Evolutionary conservation across 2,113 vertebrate genomes (phyloP).

Genomic region (Thymallus thymallus): DNA sequence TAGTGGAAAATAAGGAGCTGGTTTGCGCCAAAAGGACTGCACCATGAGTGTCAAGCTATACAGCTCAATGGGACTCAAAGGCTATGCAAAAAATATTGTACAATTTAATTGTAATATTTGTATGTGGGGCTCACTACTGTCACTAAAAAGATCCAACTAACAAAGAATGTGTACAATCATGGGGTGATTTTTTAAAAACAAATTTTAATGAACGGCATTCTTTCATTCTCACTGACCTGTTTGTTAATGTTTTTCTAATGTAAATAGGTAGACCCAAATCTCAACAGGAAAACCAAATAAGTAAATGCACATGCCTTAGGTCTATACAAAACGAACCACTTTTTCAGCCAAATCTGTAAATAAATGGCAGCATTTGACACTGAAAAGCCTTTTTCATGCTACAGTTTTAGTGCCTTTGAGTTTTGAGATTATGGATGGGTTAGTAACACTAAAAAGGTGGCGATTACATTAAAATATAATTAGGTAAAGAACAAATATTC

Average conservation of each 20-base stretch:
- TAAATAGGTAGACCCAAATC: not conserved
- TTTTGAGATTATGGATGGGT: too few relatives aligned
- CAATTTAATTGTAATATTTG: not conserved
- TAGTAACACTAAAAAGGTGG: not conserved
- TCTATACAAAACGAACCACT: too few relatives aligned
- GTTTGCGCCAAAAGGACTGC: conserved; percentile 63
- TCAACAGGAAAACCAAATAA: too few relatives aligned
- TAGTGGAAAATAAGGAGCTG: conserved; percentile 63
- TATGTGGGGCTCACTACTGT: not conserved
- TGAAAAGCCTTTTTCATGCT: too few relatives aligned
- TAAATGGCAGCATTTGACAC: too few relatives aligned
- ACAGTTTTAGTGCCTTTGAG: too few relatives aligned
- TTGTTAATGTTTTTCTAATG: not conserved
- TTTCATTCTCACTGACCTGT: not conserved
- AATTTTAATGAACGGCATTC: not conserved
- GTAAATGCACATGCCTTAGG: too few relatives aligned
- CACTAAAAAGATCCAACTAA: not conserved
- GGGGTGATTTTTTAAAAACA: not conserved
- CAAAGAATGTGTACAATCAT: not conserved
- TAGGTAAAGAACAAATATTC: not conserved
- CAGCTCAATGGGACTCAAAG: conserved; percentile 1
- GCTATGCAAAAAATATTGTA: not conserved
- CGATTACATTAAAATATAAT: not conserved
- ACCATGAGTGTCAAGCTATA: conserved; percentile 23
- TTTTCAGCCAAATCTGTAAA: too few relatives aligned